phyloP scores from a whole-genome alignment of 2,888 invertebrate genomes.

The Drosophila monieri region DNA sequence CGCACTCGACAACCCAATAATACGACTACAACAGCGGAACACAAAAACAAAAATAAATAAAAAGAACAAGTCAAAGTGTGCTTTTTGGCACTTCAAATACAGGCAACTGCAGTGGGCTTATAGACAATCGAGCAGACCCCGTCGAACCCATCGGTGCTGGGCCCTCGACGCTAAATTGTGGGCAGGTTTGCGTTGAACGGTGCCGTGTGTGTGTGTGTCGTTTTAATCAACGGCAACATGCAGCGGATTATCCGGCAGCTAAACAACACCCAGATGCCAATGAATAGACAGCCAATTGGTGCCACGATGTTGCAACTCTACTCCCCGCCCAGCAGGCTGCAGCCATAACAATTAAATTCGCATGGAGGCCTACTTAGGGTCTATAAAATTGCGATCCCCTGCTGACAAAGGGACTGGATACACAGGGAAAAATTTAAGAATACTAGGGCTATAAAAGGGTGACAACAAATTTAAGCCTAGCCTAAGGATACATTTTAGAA shows the following conservation, averaged over 20 bases:
- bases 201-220: conserved; percentile 51
- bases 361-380: conserved; percentile 70
- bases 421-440: conserved; percentile 2
- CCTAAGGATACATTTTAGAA: no score
- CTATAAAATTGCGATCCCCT: conserved; percentile 39
- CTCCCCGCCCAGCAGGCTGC: conserved; percentile 29
- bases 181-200: conserved; percentile 18
- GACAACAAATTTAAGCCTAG: no score
- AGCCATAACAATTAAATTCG: conserved; percentile 71
- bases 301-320: conserved; percentile 22
- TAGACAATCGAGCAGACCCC: conserved; percentile 59
- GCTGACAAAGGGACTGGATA: background rate
- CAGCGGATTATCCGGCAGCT: conserved; percentile 80
- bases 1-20: conserved; percentile 62
- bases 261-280: conserved; percentile 69
- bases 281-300: conserved; percentile 63
- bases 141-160: conserved; percentile 6
- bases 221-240: conserved; percentile 73
- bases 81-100: conserved; percentile 76
- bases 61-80: conserved; percentile 55
- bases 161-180: conserved; percentile 38
- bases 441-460: background rate
- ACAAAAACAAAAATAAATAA: conserved; percentile 35
- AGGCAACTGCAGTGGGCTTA: conserved; percentile 61
- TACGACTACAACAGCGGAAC: conserved; percentile 17